Base-by-base conservation (phyloP, 2,888 invertebrate species). In the Colostygia pectinataria region DNA sequence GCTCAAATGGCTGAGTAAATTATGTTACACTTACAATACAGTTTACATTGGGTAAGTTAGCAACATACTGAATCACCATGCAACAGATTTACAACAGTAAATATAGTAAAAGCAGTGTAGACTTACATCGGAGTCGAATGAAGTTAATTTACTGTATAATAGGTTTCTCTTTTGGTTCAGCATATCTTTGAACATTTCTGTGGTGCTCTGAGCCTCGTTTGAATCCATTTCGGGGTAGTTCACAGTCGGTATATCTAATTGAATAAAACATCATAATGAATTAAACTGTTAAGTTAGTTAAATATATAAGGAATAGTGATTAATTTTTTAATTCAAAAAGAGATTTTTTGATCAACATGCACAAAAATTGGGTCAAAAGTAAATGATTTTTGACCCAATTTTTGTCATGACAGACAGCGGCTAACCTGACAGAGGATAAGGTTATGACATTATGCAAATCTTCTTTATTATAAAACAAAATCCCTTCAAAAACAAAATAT, bases 111-210 rank as follows among this genome's bases (percentile, higher is more conserved):
- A 9, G 13, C 14, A 20, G 24, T 29, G 1, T n/a, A 66, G 74
- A 93, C 94, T 94, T 92, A 97, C 97, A 87, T 98, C 98, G 0
- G 97, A 96, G 71, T 95, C 98, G 78, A 95, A 97, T 4, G 95
- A 98, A 45, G 97, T 96, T 46, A 98, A 90, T 85, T 96, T 97
- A 78, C 95, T 96, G 59, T 97, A 91, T 18, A 97, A 91, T 69
- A 96, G 93, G 73, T 97, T 95, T 62, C 97, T 93, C 82, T 98
- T 98, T 77, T 97, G 97, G 61, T 96, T 96, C 64, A 98, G 92
- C 93, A 98, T 95, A 71, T 98, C 98, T 72, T 97, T 94, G 79
- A 98, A 96, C 93, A 98, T 97, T 71, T 98, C 98, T 0, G 97
- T 94, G 1, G 97, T 95, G 38, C 95, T 95, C 67, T 95, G 95